Percentiles rank a stretch among this genome's conserved stretches.
Evolutionary conservation across 2,797 vertebrate species (phyloP).

Genomic region (Danio jaintianensis): DNA sequence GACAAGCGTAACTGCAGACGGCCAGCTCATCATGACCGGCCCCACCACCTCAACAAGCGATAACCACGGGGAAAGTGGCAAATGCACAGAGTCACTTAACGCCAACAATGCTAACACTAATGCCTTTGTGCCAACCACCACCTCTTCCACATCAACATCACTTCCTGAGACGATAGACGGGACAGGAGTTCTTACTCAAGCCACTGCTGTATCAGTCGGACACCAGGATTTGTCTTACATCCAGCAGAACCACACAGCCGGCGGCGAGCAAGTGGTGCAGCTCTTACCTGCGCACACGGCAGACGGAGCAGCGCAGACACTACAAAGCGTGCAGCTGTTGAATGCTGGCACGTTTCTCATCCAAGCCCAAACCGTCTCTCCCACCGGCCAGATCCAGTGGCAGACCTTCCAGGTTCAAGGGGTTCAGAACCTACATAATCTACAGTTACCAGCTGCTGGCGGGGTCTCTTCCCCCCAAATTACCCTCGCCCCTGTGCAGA

Average conservation of each 20-base stretch:
- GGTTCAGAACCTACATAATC: slow-evolving; percentile 97
- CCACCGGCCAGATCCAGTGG: slow-evolving; percentile 99
- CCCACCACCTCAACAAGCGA: slow-evolving; percentile 87
- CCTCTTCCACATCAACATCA: slow-evolving; percentile 81
- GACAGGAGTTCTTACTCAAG: slow-evolving; percentile 94
- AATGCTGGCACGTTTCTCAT: slow-evolving; percentile 98
- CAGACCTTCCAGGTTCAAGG: slow-evolving; percentile 99
- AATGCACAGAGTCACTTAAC: slow-evolving; percentile 84
- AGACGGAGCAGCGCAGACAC: slow-evolving; percentile 87
- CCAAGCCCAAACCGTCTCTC: slow-evolving; percentile 97
- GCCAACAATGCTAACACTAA: slow-evolving; percentile 81
- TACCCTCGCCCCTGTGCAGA: slow-evolving; percentile 96
- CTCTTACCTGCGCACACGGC: slow-evolving; percentile 87
- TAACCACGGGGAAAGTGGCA: slow-evolving; percentile 87
- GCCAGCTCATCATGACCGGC: slow-evolving; percentile 92
- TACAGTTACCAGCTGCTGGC: slow-evolving; percentile 83
- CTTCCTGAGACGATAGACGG: slow-evolving; percentile 96
- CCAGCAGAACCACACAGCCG: slow-evolving; percentile 92
- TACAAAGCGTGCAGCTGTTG: slow-evolving; percentile 97
- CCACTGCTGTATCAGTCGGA: slow-evolving; percentile 85
- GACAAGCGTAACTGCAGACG: slow-evolving; percentile 87
- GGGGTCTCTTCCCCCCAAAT: slow-evolving; percentile 87
- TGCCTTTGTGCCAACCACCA: slow-evolving; percentile 92
- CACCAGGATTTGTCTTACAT: slow-evolving; percentile 92
- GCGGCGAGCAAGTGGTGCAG: slow-evolving; percentile 90